A percentile compares a stretch with the other conserved stretches of the same genome.
phyloP scores from a whole-genome alignment of 2,113 vertebrate species.

The Xenotilapia flavipinnis region DNA sequence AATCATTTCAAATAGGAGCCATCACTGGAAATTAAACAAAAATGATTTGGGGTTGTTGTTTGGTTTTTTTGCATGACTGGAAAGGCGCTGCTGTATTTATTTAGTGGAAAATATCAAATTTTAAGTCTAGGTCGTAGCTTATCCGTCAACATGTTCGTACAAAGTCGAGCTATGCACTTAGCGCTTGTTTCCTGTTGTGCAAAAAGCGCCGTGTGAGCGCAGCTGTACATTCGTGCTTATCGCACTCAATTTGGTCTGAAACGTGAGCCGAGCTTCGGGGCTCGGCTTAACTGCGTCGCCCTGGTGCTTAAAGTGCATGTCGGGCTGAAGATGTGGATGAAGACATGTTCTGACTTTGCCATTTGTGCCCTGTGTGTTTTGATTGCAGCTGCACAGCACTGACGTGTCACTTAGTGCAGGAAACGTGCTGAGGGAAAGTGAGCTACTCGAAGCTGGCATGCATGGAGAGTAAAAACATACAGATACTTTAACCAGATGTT shows the following conservation, averaged over 20 bases:
- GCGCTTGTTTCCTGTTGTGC: constrained; percentile 14
- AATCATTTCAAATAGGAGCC: constrained; percentile 34
- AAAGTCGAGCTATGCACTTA: background rate
- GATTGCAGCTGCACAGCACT: background rate
- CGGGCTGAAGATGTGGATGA: background rate
- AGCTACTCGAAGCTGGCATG: background rate
- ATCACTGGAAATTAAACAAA: constrained; percentile 25
- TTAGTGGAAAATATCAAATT: background rate
- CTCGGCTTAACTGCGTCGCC: background rate
- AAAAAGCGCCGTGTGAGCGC: background rate
- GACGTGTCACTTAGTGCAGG: background rate
- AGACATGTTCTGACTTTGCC: background rate
- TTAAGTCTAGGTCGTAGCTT: background rate
- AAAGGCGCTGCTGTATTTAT: background rate
- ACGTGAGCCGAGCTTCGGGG: constrained; percentile 3
- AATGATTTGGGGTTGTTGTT: background rate
- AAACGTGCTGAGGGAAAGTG: background rate
- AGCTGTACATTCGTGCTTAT: constrained; percentile 32
- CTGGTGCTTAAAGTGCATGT: constrained; percentile 15
- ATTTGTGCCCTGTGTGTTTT: background rate
- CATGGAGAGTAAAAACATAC: background rate
- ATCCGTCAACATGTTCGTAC: background rate
- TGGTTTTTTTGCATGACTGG: background rate
- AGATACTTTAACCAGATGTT: background rate
- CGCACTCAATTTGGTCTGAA: constrained; percentile 20